Conservation (phyloP, 53 echinoderm and acorn worm genomes). For the Arbacia lixula region DNA sequence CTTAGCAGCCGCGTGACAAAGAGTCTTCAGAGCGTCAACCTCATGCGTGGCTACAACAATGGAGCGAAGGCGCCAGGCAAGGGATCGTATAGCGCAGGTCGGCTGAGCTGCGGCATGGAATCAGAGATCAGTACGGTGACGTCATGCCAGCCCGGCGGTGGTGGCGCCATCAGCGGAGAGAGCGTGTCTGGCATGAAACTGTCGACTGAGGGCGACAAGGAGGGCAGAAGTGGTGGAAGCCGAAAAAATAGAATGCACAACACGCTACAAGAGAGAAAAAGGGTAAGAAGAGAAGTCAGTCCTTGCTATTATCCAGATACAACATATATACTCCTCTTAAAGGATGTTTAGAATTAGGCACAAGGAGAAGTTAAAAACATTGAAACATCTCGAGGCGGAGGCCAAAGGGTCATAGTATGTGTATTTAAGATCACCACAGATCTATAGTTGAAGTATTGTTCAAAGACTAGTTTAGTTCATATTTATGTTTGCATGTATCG, state of each 20-base stretch:
- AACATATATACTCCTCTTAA: no score
- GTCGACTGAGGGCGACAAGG: background rate
- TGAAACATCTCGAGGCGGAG: no score
- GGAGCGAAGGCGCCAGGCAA: background rate
- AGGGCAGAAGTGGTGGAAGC: background rate
- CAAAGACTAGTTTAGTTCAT: no score
- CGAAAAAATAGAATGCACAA: constrained; percentile 2
- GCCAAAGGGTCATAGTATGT: no score
- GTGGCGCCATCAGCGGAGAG: background rate
- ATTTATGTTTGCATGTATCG: no score
- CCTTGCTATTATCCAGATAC: no score
- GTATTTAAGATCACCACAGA: no score
- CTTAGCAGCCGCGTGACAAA: constrained; percentile 34
- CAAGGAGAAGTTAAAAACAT: no score
- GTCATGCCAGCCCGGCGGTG: no score
- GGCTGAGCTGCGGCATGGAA: constrained; percentile 40
- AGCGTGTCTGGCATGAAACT: background rate
- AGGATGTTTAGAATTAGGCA: no score
- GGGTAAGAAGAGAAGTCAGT: constrained; percentile 46
- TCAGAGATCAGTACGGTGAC: constrained; percentile 32
- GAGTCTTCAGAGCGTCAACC: constrained; percentile 36
- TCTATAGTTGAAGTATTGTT: no score
- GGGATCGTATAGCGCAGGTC: background rate
- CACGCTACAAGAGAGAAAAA: constrained; percentile 39
- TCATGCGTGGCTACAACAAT: background rate